Conservation (phyloP, 2,113 vertebrate species). For the Sebastes fasciatus region DNA sequence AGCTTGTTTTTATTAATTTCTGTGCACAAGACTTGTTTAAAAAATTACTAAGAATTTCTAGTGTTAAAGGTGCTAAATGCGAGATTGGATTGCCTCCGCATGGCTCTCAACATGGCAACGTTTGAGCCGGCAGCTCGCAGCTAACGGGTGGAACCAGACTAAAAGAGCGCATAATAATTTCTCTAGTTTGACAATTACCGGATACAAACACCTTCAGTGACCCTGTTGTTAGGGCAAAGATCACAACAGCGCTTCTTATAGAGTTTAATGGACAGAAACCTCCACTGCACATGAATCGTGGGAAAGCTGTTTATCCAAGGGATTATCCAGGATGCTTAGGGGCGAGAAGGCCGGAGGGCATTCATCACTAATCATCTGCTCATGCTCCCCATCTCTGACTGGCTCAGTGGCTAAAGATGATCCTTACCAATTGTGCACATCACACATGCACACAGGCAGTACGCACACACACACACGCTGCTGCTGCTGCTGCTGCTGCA, state of each 20-base stretch:
- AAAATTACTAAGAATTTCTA: neutral
- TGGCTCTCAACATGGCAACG: too few species aligned
- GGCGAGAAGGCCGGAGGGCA: constrained; percentile 69
- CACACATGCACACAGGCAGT: constrained; percentile 29
- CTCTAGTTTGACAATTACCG: neutral
- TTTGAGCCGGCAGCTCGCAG: too few species aligned
- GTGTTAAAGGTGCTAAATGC: neutral
- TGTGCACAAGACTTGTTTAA: neutral
- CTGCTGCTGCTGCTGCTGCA: neutral
- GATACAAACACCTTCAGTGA: neutral
- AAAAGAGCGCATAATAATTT: neutral
- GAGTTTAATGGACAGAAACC: constrained; percentile 52
- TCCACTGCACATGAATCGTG: constrained; percentile 57
- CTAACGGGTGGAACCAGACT: neutral
- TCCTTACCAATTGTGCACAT: constrained; percentile 66
- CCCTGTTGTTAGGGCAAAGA: constrained; percentile 39
- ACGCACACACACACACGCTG: constrained; percentile 11
- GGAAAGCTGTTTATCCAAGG: constrained; percentile 71
- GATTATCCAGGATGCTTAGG: constrained; percentile 76
- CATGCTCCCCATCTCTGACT: constrained; percentile 70
- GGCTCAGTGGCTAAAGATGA: constrained; percentile 70
- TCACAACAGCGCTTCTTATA: constrained; percentile 43
- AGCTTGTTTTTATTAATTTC: neutral
- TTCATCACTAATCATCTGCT: constrained; percentile 78
- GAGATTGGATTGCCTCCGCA: too few species aligned